These are phyloP conservation scores for Syrmaticus mikado DNA, from an alignment of 2,113 vertebrate genomes.

Conservation along the genomic window DNA sequence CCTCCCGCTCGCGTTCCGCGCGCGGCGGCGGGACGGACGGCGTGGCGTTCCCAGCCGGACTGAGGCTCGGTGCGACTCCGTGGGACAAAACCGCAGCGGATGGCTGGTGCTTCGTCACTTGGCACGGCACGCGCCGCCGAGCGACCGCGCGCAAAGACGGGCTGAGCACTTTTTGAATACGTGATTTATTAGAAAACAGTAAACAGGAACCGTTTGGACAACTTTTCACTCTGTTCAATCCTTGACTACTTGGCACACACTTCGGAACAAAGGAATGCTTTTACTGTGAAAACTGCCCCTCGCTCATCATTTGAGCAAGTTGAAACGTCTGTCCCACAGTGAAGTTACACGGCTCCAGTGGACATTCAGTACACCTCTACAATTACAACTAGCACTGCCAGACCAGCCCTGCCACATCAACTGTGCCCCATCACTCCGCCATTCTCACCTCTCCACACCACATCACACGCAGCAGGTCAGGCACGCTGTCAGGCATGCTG, in stretches of 20 bases:
- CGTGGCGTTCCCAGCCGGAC: no score
- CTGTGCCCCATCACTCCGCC: no score
- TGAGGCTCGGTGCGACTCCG: no score
- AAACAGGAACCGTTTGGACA: not conserved
- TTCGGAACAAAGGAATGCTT: not conserved
- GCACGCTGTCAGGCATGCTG: no score
- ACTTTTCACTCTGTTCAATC: not conserved
- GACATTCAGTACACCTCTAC: rapidly evolving
- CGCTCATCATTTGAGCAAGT: rapidly evolving
- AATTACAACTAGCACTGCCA: not conserved
- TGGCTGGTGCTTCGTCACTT: no score
- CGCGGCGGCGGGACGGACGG: no score
- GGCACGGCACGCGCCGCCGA: rapidly evolving
- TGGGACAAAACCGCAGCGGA: no score
- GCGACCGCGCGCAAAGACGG: rapidly evolving
- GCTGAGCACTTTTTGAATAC: rapidly evolving
- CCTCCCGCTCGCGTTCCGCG: rapidly evolving
- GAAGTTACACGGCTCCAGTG: rapidly evolving
- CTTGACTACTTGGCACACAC: not conserved
- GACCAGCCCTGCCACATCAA: no score
- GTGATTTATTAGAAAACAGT: not conserved
- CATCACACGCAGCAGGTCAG: no score
- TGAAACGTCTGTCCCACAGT: rapidly evolving
- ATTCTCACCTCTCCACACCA: not conserved
- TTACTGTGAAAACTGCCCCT: not conserved